A percentile compares a stretch with the other conserved stretches of the same genome.
These are phyloP conservation scores for Serranus cabrilla DNA, from an alignment of 2,797 vertebrate genomes.

Conservation along the genomic window DNA sequence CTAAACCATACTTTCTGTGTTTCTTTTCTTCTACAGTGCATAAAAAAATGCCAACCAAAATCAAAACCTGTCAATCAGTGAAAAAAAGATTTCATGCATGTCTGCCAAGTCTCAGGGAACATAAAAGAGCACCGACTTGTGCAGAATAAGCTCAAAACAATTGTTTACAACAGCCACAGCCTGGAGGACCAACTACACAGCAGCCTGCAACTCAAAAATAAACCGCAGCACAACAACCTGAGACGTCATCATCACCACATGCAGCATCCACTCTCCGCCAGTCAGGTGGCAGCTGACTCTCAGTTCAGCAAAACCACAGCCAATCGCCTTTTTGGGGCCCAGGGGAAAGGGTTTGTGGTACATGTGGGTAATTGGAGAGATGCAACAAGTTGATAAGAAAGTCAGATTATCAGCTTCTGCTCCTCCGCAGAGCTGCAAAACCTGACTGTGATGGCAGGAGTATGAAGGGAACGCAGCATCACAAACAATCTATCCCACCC, in stretches of 20 bases:
- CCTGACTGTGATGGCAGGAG: constrained; percentile 23
- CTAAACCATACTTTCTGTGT: constrained; percentile 17
- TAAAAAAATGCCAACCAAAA: constrained; percentile 47
- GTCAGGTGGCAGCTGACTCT: constrained; percentile 44
- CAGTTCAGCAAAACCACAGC: constrained; percentile 28
- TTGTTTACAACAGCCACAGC: constrained; percentile 30
- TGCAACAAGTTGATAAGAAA: constrained; percentile 22
- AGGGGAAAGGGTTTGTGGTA: constrained; percentile 18
- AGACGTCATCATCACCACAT: constrained; percentile 68
- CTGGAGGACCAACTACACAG: constrained; percentile 43
- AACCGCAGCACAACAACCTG: constrained; percentile 53
- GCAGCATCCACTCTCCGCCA: constrained; percentile 65
- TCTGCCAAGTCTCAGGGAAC: constrained; percentile 50
- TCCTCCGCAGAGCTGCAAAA: constrained; percentile 29
- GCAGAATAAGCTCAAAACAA: constrained; percentile 60
- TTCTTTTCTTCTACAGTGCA: constrained; percentile 12
- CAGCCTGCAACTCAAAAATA: constrained; percentile 58
- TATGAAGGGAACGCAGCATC: constrained; percentile 12
- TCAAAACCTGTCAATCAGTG: constrained; percentile 36
- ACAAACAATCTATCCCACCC: constrained; percentile 9
- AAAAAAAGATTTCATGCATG: constrained; percentile 50
- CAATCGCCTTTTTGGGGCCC: constrained; percentile 18
- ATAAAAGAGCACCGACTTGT: constrained; percentile 32
- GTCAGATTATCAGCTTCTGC: constrained; percentile 39
- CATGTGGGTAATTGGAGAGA: constrained; percentile 25